Evolutionary conservation across 64 coral and sea anemone genomes (phyloP).

Genomic region (Actinia equina): DNA sequence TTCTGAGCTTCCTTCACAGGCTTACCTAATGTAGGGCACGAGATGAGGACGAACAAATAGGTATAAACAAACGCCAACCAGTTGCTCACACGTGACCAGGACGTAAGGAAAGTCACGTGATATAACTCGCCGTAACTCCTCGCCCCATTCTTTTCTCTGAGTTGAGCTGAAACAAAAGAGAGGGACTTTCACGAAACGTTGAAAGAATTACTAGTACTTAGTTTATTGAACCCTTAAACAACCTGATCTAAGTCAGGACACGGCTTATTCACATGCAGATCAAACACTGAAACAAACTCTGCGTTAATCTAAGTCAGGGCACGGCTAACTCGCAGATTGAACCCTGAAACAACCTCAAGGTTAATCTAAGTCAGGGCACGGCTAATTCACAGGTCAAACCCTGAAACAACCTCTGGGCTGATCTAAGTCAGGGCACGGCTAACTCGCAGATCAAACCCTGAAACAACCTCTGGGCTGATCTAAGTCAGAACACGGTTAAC

Average conservation of each 20-base stretch:
- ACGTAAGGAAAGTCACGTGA: constrained; percentile 97
- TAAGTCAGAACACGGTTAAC: no score
- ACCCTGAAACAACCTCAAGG: not conserved
- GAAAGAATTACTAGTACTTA: not conserved
- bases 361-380: no score
- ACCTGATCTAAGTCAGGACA: not conserved
- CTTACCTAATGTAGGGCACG: constrained; percentile 80
- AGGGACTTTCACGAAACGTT: not conserved
- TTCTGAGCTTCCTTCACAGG: not conserved
- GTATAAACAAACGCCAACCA: constrained; percentile 94
- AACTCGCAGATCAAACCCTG: no score
- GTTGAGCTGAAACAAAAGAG: constrained; percentile 52
- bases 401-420: no score
- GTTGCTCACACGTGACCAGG: constrained; percentile 90
- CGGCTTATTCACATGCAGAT: no score
- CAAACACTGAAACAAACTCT: no score
- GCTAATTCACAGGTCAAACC: no score
- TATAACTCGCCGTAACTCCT: constrained; percentile 84
- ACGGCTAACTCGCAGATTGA: no score
- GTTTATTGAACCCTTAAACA: no score
- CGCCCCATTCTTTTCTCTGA: constrained; percentile 96
- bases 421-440: no score
- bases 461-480: no score
- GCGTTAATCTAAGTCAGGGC: no score
- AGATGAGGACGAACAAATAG: constrained; percentile 90